Conservation (phyloP, 2,113 vertebrate genomes). For the Eulemur rufifrons region DNA sequence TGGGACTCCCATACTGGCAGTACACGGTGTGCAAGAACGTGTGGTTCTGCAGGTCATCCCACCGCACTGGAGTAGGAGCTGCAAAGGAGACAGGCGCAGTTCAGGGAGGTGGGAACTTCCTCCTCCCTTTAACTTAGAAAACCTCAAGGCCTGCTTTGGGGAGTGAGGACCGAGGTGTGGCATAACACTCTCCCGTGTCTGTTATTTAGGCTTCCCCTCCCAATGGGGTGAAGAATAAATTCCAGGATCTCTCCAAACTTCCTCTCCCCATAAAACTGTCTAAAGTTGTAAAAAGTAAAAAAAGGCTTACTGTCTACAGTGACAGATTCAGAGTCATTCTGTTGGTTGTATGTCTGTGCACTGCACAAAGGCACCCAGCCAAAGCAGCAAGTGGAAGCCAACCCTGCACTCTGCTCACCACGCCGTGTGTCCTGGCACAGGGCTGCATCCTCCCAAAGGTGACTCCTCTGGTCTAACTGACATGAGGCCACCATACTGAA, state of each 20-base stretch:
- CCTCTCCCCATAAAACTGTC: neutral
- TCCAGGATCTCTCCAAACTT: neutral
- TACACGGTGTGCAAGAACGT: conserved; percentile 68
- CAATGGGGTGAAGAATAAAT: neutral
- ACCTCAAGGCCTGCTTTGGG: neutral
- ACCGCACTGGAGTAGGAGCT: neutral
- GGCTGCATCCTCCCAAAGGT: neutral
- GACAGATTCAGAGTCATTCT: neutral
- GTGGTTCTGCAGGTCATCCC: conserved; percentile 57
- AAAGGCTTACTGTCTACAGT: neutral
- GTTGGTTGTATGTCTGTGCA: too few relatives aligned
- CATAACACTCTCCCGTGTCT: neutral
- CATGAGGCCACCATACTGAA: neutral
- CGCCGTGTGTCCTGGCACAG: neutral
- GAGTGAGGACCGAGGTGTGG: neutral
- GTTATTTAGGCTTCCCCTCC: neutral
- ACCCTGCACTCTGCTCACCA: neutral
- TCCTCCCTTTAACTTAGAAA: neutral
- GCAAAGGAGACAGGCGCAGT: neutral
- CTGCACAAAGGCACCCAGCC: neutral
- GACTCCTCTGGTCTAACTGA: neutral
- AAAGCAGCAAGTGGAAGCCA: neutral
- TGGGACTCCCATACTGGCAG: conserved; percentile 65
- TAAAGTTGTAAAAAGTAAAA: neutral
- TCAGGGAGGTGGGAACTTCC: neutral